Evolutionary conservation across 1,140 invertebrate genomes (phyloP).

Genomic region (Argopecten irradians): DNA sequence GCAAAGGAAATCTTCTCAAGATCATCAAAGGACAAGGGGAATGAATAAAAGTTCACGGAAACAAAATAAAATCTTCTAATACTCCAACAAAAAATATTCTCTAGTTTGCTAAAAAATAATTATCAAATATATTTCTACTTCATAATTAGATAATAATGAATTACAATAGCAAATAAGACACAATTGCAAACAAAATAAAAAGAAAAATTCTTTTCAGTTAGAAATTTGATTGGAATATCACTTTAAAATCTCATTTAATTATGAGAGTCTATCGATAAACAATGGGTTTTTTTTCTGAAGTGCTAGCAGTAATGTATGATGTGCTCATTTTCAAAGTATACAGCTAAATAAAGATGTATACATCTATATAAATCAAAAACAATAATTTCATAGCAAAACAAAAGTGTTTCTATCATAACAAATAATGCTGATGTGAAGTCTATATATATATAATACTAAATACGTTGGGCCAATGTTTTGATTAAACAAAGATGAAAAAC

Average conservation of each 20-base stretch:
- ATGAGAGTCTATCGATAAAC: no score
- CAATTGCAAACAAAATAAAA: not conserved
- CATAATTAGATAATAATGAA: not conserved
- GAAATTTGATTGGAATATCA: not conserved
- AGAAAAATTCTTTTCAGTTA: not conserved
- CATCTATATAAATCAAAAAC: not conserved
- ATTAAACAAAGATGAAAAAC: not conserved
- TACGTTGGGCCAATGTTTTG: not conserved
- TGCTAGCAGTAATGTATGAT: not conserved
- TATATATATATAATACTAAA: not conserved
- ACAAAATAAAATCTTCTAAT: conserved; percentile 13
- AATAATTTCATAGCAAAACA: not conserved
- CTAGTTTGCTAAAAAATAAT: not conserved
- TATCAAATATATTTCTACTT: not conserved
- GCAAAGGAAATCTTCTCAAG: not conserved
- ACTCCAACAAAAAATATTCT: not conserved
- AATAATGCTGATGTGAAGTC: not conserved
- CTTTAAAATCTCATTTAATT: no score
- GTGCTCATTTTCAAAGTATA: conserved; percentile 11
- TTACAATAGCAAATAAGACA: not conserved
- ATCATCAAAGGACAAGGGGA: not conserved
- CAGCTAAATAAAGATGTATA: not conserved
- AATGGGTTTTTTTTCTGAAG: not conserved
- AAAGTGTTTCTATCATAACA: not conserved
- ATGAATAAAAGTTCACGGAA: not conserved